These are phyloP conservation scores for Meloidogyne exigua DNA, from an alignment of 1,140 invertebrate species.

Conservation along the genomic window DNA sequence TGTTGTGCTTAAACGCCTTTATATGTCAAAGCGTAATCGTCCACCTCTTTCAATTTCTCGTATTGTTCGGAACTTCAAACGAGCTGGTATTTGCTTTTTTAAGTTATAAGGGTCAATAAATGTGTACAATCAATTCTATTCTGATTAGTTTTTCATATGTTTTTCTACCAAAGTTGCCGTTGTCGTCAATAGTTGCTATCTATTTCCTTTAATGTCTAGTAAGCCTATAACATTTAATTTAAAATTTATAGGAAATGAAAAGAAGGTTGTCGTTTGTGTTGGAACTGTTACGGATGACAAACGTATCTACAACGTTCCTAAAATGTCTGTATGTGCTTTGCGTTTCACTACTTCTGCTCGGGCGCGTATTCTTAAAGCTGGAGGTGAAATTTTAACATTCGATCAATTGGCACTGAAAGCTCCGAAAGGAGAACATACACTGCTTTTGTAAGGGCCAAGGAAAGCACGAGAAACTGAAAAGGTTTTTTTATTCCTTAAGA, in stretches of 20 bases:
- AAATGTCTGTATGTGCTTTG: conserved; percentile 86
- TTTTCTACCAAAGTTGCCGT: too few relatives aligned
- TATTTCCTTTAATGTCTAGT: too few relatives aligned
- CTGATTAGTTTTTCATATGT: too few relatives aligned
- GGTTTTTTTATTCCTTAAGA: conserved; percentile 1
- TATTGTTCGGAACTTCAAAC: conserved; percentile 73
- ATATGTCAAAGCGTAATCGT: conserved; percentile 92
- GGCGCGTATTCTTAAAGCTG: conserved; percentile 88
- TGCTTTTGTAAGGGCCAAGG: conserved; percentile 86
- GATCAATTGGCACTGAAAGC: conserved; percentile 89
- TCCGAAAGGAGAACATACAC: conserved; percentile 87
- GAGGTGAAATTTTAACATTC: conserved; percentile 93
- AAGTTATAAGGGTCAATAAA: neutral
- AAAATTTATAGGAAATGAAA: conserved; percentile 72
- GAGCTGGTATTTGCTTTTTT: conserved; percentile 67
- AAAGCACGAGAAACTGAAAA: conserved; percentile 87
- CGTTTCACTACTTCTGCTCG: conserved; percentile 87
- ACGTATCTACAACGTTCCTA: conserved; percentile 86
- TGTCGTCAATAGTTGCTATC: too few relatives aligned
- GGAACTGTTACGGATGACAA: conserved; percentile 92
- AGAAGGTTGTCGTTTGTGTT: conserved; percentile 86
- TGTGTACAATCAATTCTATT: too few relatives aligned
- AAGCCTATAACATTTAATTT: too few relatives aligned
- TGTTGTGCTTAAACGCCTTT: conserved; percentile 87
- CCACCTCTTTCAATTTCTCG: conserved; percentile 88